phyloP scores from a whole-genome alignment of 2,888 invertebrate species.

The Amblyteles armatorius region DNA sequence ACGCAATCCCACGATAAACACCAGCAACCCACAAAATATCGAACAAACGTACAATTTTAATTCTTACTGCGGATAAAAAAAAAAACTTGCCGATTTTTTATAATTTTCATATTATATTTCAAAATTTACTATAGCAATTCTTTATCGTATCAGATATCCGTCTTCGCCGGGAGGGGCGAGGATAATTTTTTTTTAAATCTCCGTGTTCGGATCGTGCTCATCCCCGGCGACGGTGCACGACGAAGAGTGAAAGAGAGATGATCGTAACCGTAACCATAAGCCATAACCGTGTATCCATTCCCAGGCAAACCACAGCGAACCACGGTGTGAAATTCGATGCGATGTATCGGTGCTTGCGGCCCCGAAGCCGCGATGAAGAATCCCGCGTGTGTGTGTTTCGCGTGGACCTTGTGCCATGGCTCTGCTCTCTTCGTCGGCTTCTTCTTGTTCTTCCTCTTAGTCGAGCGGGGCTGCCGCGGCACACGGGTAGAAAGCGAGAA shows the following conservation, averaged over 20 bases:
- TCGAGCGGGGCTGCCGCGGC: not conserved
- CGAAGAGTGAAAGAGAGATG: slow-evolving; percentile 49
- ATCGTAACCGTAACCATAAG: slow-evolving; percentile 74
- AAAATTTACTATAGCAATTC: not conserved
- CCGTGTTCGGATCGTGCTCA: not conserved
- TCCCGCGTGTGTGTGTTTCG: slow-evolving; percentile 44
- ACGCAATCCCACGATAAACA: not conserved
- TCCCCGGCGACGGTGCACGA: slow-evolving; percentile 1
- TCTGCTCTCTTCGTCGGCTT: slow-evolving; percentile 41
- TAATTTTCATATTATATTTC: not conserved
- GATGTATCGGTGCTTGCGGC: slow-evolving; percentile 70
- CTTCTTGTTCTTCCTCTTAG: slow-evolving; percentile 53
- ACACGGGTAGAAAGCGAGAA: slow-evolving; percentile 16
- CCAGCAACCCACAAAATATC: not conserved
- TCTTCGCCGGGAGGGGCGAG: not conserved
- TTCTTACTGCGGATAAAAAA: not conserved
- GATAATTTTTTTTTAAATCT: not conserved
- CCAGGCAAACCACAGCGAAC: slow-evolving; percentile 78
- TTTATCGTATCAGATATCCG: not conserved
- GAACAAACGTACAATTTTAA: not conserved
- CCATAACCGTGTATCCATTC: slow-evolving; percentile 81
- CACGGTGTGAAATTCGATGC: slow-evolving; percentile 81
- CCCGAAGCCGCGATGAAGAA: slow-evolving; percentile 68
- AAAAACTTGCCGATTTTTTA: not conserved
- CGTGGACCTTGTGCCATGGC: slow-evolving; percentile 62